Percentiles rank a stretch among this genome's conserved stretches.
Evolutionary conservation across 35 echinoderm and acorn worm species (phyloP).

Genomic region (Lytechinus pictus): DNA sequence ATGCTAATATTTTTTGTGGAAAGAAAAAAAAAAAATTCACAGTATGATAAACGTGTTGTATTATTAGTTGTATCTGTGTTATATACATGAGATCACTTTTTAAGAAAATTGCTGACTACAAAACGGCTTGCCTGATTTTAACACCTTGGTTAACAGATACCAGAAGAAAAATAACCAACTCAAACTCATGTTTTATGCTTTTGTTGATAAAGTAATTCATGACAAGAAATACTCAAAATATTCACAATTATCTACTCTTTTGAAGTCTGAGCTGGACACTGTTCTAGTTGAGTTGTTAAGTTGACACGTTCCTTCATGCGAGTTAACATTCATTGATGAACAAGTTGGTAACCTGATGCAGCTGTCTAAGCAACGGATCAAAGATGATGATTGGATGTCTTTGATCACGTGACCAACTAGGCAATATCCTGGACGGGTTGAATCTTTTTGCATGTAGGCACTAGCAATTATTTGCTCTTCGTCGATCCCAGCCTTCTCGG

Average conservation of each 20-base stretch:
- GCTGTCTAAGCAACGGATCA: not conserved
- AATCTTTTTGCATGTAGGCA: not conserved
- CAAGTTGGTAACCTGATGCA: not conserved
- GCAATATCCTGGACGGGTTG: not conserved
- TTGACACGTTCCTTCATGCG: not conserved
- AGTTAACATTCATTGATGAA: not conserved
- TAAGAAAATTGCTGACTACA: no score
- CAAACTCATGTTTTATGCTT: not conserved
- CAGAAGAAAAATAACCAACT: not conserved
- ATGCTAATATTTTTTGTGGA: no score
- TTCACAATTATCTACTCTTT: not conserved
- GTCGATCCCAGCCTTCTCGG: not conserved
- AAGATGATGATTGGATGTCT: not conserved
- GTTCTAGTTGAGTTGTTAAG: not conserved
- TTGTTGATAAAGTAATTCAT: not conserved
- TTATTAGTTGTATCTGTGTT: no score
- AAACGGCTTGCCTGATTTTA: not conserved
- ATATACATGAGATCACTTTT: no score
- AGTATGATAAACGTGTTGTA: not conserved
- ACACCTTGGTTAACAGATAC: not conserved
- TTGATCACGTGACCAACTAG: not conserved
- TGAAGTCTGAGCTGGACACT: not conserved
- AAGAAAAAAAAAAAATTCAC: not conserved
- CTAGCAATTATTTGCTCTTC: not conserved
- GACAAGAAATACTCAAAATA: not conserved